Evolutionary conservation across 2,888 invertebrate species (phyloP).

Genomic region (Galerucella calmariensis): DNA sequence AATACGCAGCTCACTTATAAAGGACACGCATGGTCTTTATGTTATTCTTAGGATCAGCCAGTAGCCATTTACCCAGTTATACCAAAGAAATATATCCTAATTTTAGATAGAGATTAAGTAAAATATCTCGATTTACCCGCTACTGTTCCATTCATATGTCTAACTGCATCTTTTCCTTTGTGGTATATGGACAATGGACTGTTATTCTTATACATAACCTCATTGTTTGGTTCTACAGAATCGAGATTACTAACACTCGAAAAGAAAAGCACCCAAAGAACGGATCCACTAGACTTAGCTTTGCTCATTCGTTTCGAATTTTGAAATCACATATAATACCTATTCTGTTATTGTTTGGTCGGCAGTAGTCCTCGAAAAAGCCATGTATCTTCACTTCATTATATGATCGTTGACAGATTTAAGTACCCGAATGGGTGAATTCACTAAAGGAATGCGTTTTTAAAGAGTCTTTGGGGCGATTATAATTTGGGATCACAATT

Average conservation of each 20-base stretch:
- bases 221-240: slow-evolving; percentile 43
- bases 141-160: slow-evolving; percentile 9
- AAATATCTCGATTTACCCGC: not conserved
- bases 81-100: no score
- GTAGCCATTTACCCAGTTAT: no score
- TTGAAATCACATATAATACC: slow-evolving; percentile 50
- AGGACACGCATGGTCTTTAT: no score
- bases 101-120: no score
- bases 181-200: slow-evolving; percentile 34
- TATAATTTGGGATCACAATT: not conserved
- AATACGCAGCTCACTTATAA: no score
- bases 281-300: slow-evolving; percentile 54
- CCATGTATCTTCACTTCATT: slow-evolving; percentile 45
- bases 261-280: slow-evolving; percentile 41
- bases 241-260: slow-evolving; percentile 52
- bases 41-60: no score
- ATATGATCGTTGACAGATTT: slow-evolving; percentile 49
- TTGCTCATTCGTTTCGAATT: slow-evolving; percentile 58
- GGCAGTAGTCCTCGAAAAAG: slow-evolving; percentile 55
- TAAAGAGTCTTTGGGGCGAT: slow-evolving; percentile 11
- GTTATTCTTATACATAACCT: slow-evolving; percentile 37
- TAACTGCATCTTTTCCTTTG: slow-evolving; percentile 33
- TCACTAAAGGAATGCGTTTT: not conserved
- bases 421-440: slow-evolving; percentile 11
- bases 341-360: slow-evolving; percentile 56